Evolutionary conservation across 1,140 invertebrate species (phyloP).

Genomic region (Achroia grisella): DNA sequence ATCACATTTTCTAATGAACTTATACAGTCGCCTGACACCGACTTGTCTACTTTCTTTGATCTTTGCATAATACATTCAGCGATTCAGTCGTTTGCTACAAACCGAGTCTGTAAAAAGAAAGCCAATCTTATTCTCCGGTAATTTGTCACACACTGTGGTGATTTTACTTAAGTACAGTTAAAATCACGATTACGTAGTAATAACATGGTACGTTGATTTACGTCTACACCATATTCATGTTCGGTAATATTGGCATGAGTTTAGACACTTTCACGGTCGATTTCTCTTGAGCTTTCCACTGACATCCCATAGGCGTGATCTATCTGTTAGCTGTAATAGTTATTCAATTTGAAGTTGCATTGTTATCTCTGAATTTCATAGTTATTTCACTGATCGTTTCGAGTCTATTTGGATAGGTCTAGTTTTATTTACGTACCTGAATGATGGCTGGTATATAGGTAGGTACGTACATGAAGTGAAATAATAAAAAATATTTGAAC

Average conservation of each 20-base stretch:
- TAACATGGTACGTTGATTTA: background rate
- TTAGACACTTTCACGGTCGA: constrained; percentile 49
- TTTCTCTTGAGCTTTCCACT: constrained; percentile 44
- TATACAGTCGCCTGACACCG: constrained; percentile 6
- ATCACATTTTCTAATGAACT: constrained; percentile 1
- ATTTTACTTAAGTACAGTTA: background rate
- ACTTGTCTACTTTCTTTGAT: constrained; percentile 16
- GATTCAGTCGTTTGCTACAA: background rate
- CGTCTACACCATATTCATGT: background rate
- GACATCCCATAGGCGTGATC: constrained; percentile 1
- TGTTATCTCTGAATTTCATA: too few species aligned
- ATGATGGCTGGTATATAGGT: too few species aligned
- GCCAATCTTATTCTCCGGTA: constrained; percentile 2
- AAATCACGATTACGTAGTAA: background rate
- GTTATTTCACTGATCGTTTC: too few species aligned
- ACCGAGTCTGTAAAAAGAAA: constrained; percentile 10
- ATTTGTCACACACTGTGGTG: background rate
- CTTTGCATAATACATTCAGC: constrained; percentile 13
- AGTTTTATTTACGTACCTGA: too few species aligned
- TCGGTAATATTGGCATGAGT: constrained; percentile 30
- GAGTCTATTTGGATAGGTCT: too few species aligned
- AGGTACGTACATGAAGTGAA: too few species aligned
- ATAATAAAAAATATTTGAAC: too few species aligned
- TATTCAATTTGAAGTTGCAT: too few species aligned
- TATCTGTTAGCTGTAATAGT: too few species aligned